Conservation (phyloP, 2,113 vertebrate species). For the Ursus arctos region DNA sequence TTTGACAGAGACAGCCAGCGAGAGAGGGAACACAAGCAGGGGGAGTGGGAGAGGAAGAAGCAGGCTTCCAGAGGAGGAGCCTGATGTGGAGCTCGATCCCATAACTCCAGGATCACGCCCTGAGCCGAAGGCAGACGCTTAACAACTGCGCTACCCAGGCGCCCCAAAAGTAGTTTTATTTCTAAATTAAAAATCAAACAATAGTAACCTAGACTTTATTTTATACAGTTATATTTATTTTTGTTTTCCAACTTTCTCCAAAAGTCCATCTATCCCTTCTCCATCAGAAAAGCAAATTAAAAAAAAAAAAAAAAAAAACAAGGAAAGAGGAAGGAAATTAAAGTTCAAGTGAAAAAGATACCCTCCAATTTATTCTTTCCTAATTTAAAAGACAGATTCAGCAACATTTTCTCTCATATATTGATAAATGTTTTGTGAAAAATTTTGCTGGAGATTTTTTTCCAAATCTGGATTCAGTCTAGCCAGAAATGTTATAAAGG, state of each 20-base stretch:
- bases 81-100: too few species aligned
- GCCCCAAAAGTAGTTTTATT: slow-evolving; percentile 17
- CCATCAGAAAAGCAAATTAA: background rate
- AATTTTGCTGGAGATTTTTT: background rate
- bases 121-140: too few species aligned
- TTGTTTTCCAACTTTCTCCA: slow-evolving; percentile 35
- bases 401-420: background rate
- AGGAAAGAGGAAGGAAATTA: background rate
- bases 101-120: too few species aligned
- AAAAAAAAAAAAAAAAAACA: background rate
- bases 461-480: background rate
- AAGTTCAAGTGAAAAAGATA: background rate
- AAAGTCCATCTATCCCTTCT: background rate
- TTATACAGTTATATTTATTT: slow-evolving; percentile 38
- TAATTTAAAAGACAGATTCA: slow-evolving; percentile 12
- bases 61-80: too few species aligned
- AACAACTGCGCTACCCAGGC: too few species aligned
- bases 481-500: background rate
- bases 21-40: too few species aligned
- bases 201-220: background rate
- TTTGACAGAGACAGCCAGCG: too few species aligned
- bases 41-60: too few species aligned
- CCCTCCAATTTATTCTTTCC: background rate
- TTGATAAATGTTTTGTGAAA: background rate
- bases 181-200: slow-evolving; percentile 53